Conservation (phyloP, 2,797 vertebrate genomes). For the Momotus momota region DNA sequence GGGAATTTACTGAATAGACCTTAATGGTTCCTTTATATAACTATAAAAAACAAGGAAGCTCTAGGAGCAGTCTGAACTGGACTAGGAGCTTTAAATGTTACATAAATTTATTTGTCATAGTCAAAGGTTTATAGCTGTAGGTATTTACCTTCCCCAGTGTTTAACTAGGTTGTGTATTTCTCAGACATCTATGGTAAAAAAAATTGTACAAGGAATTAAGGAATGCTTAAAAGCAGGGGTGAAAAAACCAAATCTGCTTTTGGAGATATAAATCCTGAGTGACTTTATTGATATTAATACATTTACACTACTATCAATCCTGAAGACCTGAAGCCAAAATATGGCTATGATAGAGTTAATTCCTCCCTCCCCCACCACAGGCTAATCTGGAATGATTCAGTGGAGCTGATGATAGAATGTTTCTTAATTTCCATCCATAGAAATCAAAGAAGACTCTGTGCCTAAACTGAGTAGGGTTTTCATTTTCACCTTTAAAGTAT, state of each 20-base stretch:
- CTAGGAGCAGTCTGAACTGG: slow-evolving; percentile 2
- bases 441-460: neutral
- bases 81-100: slow-evolving; percentile 38
- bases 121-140: slow-evolving; percentile 51
- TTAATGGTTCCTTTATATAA: slow-evolving; percentile 52
- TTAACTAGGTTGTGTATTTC: slow-evolving; percentile 53
- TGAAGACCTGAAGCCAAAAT: neutral
- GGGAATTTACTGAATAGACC: slow-evolving; percentile 37
- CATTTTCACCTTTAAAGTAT: neutral
- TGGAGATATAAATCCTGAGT: neutral
- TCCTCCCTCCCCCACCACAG: accelerated
- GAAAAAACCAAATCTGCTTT: neutral
- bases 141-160: slow-evolving; percentile 39
- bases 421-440: neutral
- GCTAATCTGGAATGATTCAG: neutral
- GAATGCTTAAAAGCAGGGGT: neutral
- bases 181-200: slow-evolving; percentile 26
- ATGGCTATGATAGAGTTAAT: neutral
- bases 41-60: slow-evolving; percentile 57
- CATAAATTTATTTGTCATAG: slow-evolving; percentile 37
- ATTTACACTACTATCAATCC: neutral
- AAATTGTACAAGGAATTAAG: neutral
- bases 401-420: neutral
- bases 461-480: neutral
- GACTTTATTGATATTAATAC: neutral